Percentiles rank a stretch among this genome's conserved stretches.
Evolutionary conservation across 2,113 vertebrate species (phyloP).

Genomic region (Pelusios castaneus): DNA sequence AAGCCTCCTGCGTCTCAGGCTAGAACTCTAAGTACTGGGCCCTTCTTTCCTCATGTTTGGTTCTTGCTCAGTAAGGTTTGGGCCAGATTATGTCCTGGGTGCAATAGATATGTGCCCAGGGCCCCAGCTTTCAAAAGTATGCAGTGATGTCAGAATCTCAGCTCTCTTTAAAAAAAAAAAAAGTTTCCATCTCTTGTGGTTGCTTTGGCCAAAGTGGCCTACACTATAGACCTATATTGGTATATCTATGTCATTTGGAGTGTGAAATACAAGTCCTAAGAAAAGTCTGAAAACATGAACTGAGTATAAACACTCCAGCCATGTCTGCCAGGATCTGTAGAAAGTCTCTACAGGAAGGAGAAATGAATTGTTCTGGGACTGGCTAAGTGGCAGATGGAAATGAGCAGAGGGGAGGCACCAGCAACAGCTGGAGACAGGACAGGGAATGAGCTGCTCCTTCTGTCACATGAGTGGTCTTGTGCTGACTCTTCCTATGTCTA

Average conservation of each 20-base stretch:
- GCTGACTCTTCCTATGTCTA: too few relatives aligned
- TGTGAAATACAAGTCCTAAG: background rate
- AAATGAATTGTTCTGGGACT: background rate
- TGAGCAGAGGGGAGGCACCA: background rate
- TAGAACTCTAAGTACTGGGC: background rate
- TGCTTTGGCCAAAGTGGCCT: background rate
- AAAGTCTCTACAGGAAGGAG: conserved; percentile 6
- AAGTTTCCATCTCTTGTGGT: conserved; percentile 25
- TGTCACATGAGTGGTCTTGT: too few relatives aligned
- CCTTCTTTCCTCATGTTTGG: background rate
- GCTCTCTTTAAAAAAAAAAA: conserved; percentile 37
- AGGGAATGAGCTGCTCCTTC: too few relatives aligned
- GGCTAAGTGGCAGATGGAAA: background rate
- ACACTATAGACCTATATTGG: background rate
- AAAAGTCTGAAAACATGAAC: conserved; percentile 45
- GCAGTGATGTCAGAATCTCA: background rate
- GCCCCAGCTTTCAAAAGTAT: background rate
- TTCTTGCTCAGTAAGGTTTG: background rate
- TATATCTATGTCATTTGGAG: background rate
- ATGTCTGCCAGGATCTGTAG: conserved; percentile 43
- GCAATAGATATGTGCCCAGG: background rate
- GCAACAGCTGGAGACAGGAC: background rate
- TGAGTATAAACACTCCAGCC: conserved; percentile 35
- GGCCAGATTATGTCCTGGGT: background rate
- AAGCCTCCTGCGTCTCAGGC: background rate